Evolutionary conservation across 2,888 invertebrate genomes (phyloP).

Genomic region (Tryphoninae sp.): DNA sequence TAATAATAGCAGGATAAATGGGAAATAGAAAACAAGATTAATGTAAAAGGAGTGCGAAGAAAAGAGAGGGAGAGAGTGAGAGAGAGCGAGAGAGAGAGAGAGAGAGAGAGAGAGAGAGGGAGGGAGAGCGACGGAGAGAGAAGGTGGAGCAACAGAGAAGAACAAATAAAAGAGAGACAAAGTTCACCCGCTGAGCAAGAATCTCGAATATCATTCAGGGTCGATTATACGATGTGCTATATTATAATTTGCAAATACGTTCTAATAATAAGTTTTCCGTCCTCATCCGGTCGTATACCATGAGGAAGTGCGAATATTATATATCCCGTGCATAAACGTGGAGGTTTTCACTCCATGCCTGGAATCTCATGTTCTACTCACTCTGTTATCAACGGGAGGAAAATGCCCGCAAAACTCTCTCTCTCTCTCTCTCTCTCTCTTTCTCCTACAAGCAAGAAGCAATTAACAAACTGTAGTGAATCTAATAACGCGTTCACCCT

Average conservation of each 20-base stretch:
- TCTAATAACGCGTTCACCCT: constrained; percentile 47
- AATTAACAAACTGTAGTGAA: constrained; percentile 56
- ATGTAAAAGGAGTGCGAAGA: not conserved
- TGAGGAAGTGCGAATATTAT: not conserved
- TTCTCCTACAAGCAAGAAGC: constrained; percentile 13
- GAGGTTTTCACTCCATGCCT: not conserved
- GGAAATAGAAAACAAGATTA: not conserved
- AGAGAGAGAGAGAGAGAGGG: not conserved
- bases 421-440: not conserved
- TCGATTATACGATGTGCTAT: not conserved
- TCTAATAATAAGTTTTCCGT: constrained; percentile 30
- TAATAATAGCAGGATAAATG: constrained; percentile 45
- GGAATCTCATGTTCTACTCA: constrained; percentile 14
- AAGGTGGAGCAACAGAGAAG: not conserved
- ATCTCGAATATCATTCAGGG: not conserved
- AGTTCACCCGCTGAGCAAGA: no score
- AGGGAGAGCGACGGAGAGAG: not conserved
- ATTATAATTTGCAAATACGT: constrained; percentile 44
- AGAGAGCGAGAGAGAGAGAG: not conserved
- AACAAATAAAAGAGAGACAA: not conserved
- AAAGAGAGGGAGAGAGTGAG: no score
- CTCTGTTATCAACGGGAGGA: constrained; percentile 5
- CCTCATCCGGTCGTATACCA: not conserved
- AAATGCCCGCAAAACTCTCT: not conserved
- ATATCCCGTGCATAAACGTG: not conserved